phyloP scores from a whole-genome alignment of 2,888 invertebrate species.

The Lithodes maja region DNA sequence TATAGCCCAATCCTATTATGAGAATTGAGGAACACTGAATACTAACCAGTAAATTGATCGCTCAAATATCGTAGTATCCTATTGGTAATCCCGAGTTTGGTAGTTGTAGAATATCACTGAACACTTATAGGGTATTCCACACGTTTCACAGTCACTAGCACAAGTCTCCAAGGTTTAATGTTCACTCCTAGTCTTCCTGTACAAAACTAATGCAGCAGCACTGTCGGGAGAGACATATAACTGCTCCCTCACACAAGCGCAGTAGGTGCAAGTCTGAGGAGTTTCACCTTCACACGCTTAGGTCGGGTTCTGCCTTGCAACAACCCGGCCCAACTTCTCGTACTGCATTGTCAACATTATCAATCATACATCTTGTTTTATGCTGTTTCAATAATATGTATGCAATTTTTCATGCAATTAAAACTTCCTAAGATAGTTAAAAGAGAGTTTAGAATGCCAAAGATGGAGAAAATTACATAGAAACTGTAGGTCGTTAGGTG shows the following conservation, averaged over 20 bases:
- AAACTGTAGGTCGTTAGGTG: conserved; percentile 20
- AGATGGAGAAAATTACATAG: background rate
- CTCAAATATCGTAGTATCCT: background rate
- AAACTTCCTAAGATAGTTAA: background rate
- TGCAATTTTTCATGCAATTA: background rate
- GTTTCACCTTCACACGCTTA: conserved; percentile 11
- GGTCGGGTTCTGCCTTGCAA: background rate
- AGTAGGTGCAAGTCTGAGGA: conserved; percentile 30
- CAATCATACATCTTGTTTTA: conserved; percentile 10
- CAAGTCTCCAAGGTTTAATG: conserved; percentile 20
- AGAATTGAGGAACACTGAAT: background rate
- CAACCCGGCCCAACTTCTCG: background rate
- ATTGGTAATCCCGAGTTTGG: background rate
- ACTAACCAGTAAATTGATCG: conserved; percentile 23
- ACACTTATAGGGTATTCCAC: background rate
- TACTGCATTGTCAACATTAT: conserved; percentile 17
- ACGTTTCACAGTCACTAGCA: background rate
- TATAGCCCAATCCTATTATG: too few relatives aligned
- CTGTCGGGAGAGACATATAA: conserved; percentile 31
- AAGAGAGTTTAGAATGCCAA: too few relatives aligned
- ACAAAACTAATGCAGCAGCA: conserved; percentile 28
- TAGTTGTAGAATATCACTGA: background rate
- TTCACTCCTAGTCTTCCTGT: conserved; percentile 22
- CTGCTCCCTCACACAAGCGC: conserved; percentile 55
- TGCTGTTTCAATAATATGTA: background rate